Conservation (phyloP, 2,888 invertebrate species). For the Geotrupes spiniger region DNA sequence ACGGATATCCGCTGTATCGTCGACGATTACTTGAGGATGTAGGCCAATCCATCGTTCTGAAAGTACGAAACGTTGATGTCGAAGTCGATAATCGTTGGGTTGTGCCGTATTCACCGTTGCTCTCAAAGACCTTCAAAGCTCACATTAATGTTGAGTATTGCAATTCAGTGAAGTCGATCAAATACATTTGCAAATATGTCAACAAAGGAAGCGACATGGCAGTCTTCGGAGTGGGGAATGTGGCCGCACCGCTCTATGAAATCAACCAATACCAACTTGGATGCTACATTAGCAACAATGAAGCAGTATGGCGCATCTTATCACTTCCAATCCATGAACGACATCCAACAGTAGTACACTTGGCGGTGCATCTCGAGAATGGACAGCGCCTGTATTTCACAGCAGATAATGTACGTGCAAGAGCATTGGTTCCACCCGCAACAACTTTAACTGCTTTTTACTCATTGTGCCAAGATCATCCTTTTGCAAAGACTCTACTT, state of each 20-base stretch:
- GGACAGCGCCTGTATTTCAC: conserved; percentile 25
- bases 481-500: conserved; percentile 23
- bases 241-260: conserved; percentile 28
- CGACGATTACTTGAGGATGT: conserved; percentile 32
- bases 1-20: conserved; percentile 39
- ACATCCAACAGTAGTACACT: conserved; percentile 35
- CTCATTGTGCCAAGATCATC: conserved; percentile 6
- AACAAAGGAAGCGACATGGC: conserved; percentile 31
- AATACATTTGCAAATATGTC: conserved; percentile 43
- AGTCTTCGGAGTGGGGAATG: conserved; percentile 24
- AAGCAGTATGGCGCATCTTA: conserved; percentile 33
- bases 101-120: conserved; percentile 40
- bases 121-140: conserved; percentile 32
- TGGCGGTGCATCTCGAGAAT: conserved; percentile 27
- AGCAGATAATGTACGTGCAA: conserved; percentile 4
- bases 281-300: conserved; percentile 19
- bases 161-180: conserved; percentile 42
- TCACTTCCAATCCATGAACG: conserved; percentile 31
- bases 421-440: conserved; percentile 12
- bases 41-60: conserved; percentile 29
- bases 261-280: conserved; percentile 31
- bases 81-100: conserved; percentile 41
- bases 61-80: conserved; percentile 24
- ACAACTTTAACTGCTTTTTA: conserved; percentile 22
- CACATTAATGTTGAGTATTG: conserved; percentile 43